Conservation (phyloP, 2,888 invertebrate genomes). For the Heteromurus nitidus region DNA sequence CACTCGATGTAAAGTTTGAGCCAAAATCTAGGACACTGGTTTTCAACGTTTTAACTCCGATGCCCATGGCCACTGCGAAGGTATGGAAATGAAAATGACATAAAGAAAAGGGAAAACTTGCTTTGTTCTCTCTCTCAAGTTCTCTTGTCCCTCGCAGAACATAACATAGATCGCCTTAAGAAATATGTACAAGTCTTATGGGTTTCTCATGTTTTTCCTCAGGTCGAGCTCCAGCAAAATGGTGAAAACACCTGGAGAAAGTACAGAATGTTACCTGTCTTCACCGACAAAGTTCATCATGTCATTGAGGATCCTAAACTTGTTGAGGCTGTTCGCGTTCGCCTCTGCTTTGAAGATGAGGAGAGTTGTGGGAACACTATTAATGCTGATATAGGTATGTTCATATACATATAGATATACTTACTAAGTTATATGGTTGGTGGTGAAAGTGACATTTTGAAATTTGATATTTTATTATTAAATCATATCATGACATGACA, state of each 20-base stretch:
- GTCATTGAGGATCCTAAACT: conserved; percentile 78
- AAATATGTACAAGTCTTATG: too few species aligned
- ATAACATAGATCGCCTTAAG: not conserved
- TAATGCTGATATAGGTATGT: conserved; percentile 80
- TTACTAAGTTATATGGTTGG: too few species aligned
- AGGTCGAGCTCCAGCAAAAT: conserved; percentile 75
- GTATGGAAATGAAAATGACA: conserved; percentile 35
- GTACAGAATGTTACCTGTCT: conserved; percentile 76
- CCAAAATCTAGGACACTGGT: conserved; percentile 85
- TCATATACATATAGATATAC: too few species aligned
- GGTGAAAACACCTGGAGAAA: conserved; percentile 83
- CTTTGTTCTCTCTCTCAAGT: not conserved
- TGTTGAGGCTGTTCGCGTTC: conserved; percentile 81
- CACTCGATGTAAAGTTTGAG: conserved; percentile 88
- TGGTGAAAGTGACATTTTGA: conserved; percentile 10
- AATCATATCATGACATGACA: conserved; percentile 34
- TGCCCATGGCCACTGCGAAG: conserved; percentile 72
- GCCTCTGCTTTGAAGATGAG: conserved; percentile 87
- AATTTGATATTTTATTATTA: conserved; percentile 26
- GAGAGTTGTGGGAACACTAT: conserved; percentile 89
- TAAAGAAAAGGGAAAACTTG: conserved; percentile 1
- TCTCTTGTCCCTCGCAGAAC: not conserved
- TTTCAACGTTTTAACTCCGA: conserved; percentile 81
- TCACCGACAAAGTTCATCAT: conserved; percentile 78
- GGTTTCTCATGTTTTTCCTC: not conserved